These are phyloP conservation scores for Megastigmus dorsalis DNA, from an alignment of 2,888 invertebrate genomes.

Conservation along the genomic window DNA sequence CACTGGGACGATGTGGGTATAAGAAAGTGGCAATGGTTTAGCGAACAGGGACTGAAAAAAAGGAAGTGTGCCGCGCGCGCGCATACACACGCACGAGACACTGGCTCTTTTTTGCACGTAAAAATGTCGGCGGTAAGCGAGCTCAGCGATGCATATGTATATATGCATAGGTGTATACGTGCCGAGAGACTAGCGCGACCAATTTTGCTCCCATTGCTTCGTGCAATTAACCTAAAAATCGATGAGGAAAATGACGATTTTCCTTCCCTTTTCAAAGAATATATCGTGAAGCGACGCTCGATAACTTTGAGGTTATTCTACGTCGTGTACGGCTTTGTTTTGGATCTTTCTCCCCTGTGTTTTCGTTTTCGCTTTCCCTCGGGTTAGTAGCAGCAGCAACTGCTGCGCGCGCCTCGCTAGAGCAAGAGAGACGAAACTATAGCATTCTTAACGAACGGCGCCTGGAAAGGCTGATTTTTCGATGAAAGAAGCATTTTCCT, in stretches of 20 bases:
- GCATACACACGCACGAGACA: neutral
- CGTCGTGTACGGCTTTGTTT: conserved; percentile 43
- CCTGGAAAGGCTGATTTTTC: conserved; percentile 5
- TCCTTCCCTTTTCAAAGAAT: too few species aligned
- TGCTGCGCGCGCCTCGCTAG: neutral
- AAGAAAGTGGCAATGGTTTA: too few species aligned
- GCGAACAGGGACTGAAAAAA: neutral
- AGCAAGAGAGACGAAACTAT: neutral
- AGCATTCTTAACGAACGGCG: neutral
- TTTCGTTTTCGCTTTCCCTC: conserved; percentile 44
- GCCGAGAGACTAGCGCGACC: neutral
- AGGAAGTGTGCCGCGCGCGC: neutral
- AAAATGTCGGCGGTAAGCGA: conserved; percentile 29
- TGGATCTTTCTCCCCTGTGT: conserved; percentile 41
- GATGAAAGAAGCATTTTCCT: neutral
- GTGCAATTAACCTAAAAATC: too few species aligned
- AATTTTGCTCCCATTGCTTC: too few species aligned
- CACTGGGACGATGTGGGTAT: too few species aligned
- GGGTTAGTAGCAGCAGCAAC: neutral
- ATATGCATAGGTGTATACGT: neutral
- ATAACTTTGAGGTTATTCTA: conserved; percentile 40
- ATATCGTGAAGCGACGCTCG: too few species aligned
- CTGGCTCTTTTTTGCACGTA: neutral
- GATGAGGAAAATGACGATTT: too few species aligned
- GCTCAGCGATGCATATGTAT: neutral